phyloP scores from a whole-genome alignment of 2,797 vertebrate genomes.

The Catharus ustulatus region DNA sequence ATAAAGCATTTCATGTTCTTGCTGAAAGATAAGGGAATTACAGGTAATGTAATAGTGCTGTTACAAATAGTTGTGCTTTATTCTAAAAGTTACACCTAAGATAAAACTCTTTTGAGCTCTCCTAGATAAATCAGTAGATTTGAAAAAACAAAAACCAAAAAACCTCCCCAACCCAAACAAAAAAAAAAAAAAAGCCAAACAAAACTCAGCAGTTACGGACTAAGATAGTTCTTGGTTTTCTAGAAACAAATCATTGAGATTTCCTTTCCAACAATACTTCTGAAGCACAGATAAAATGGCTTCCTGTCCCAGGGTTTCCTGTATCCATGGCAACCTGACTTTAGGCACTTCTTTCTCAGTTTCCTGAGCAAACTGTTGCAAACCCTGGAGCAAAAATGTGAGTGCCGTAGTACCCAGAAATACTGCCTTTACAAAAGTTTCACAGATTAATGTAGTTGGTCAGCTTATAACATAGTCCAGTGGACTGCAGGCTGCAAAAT shows the following conservation, averaged over 20 bases:
- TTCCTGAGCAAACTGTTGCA: constrained; percentile 77
- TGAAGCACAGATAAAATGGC: constrained; percentile 78
- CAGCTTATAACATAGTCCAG: not conserved
- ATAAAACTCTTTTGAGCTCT: not conserved
- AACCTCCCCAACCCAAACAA: no score
- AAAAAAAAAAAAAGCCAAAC: no score
- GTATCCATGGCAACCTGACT: constrained; percentile 82
- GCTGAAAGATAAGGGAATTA: not conserved
- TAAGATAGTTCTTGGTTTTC: constrained; percentile 56
- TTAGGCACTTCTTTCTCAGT: constrained; percentile 65
- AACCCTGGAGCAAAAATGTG: constrained; percentile 29
- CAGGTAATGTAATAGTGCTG: not conserved
- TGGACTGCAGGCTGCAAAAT: not conserved
- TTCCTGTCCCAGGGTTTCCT: constrained; percentile 83
- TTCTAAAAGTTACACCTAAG: not conserved
- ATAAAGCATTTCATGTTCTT: not conserved
- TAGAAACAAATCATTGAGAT: constrained; percentile 66
- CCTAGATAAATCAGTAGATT: not conserved
- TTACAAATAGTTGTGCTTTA: not conserved
- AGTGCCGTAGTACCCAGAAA: not conserved
- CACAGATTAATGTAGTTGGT: not conserved
- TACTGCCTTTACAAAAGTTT: not conserved
- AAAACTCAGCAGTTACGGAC: not conserved
- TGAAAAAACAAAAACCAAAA: not conserved
- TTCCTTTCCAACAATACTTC: constrained; percentile 77